Evolutionary conservation across 2,797 vertebrate genomes (phyloP), one percentile per base, ranked within the genome.

Genomic region (Botia almorhae): DNA sequence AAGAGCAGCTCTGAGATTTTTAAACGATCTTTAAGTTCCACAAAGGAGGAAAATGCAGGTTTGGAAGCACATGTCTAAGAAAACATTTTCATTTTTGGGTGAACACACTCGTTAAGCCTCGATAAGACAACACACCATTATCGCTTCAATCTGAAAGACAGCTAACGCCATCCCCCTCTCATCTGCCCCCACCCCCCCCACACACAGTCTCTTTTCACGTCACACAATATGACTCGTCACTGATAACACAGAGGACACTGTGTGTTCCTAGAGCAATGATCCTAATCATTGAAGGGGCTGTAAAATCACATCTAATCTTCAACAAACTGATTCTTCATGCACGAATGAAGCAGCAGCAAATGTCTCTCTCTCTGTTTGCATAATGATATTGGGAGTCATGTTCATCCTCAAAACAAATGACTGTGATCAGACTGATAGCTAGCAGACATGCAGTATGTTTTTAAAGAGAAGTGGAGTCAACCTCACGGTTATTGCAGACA

Each of bases 391-490:
- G 29, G 55, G 74, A 82, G 29, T 36, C 39, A 69, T 65, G 55
- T 80, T 67, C 65, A 81, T 78, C 36, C 64, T 64, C 64, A 70
- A 33, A 78, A 70, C 63, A 78, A 84, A 84, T 70, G 58, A 74
- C 36, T 65, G 26, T 21, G 11, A 81, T 81, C 73, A 78, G 75
- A 70, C 48, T 68, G 63, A 74, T 74, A 63, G 46, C 0, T 2
- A 69, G 65, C 12, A 78, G 74, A 80, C 21, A 67, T 36, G 46
- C 17, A 2, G 8, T 64, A 23, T 2, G 14, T 56, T 23, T 73
- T 64, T 70, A 48, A 36, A 65, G 7, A 7, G 56, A 69, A 77
- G 64, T 53, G 21, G 64, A 65, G 63, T 70, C 36, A 33, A 78
- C 58, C 65, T 69, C 60, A 43, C 7, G 39, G 55, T 81, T 48